These are phyloP conservation scores for Acomys russatus DNA, from an alignment of 2,797 vertebrate species.

Conservation along the genomic window DNA sequence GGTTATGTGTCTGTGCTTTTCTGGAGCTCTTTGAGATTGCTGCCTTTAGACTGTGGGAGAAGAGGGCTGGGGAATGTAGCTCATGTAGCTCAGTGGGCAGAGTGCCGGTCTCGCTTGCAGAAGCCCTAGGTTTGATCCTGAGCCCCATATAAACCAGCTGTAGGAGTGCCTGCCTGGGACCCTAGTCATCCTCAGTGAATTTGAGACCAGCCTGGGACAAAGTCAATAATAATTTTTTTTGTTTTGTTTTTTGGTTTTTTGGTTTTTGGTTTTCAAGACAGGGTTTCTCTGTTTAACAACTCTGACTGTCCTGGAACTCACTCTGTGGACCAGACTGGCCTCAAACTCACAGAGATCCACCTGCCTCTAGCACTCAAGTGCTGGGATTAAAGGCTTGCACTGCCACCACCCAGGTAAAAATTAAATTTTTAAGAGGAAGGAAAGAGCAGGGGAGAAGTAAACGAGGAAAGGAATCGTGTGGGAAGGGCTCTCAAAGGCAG, in stretches of 20 bases:
- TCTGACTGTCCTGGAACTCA: too few relatives aligned
- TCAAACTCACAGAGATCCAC: too few relatives aligned
- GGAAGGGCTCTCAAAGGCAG: neutral
- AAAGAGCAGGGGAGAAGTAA: neutral
- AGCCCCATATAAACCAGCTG: neutral
- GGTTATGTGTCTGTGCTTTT: slow-evolving; percentile 14
- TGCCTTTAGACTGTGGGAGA: neutral
- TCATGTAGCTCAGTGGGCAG: neutral
- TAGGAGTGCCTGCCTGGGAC: neutral
- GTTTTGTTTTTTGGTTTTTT: too few relatives aligned
- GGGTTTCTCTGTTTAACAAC: too few relatives aligned
- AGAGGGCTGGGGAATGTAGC: neutral
- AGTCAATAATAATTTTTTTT: too few relatives aligned
- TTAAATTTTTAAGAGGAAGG: neutral
- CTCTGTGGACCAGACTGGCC: too few relatives aligned
- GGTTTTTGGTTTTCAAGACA: too few relatives aligned
- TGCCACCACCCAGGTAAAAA: neutral
- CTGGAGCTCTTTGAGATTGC: neutral
- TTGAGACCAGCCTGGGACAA: neutral
- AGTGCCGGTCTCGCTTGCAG: neutral
- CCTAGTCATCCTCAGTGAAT: neutral
- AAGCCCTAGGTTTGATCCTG: neutral
- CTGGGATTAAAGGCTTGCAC: too few relatives aligned
- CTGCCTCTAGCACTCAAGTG: too few relatives aligned
- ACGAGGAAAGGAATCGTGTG: neutral